Evolutionary conservation across 2,888 invertebrate species (phyloP), one percentile per base, ranked within the genome.

Genomic region (Scaptomyza flava): DNA sequence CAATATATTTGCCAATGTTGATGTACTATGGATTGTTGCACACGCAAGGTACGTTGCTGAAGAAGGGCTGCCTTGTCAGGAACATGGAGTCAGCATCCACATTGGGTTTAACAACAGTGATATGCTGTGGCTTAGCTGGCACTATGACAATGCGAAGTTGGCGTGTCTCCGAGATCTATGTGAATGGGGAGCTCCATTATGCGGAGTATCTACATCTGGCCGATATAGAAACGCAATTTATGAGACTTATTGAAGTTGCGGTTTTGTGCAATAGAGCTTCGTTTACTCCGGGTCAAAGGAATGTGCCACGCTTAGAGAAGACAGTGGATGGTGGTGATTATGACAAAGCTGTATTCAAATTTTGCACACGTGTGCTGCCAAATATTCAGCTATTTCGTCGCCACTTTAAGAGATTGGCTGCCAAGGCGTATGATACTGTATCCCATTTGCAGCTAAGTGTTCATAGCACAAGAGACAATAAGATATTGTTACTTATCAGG

Each of bases 191-290:
- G 0, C 30, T 86, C 0, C 0, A 38, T 0, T 3, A 0, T 0
- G 38, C 31, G 0, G 14, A 64, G 0, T 0, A 17, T 0, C 0
- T 48, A 1, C 6, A 50, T 6, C 0, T 0, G 0, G 2, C 3
- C 1, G 5, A 30, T 0, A 0, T 27, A 2, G 54, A 46, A 0
- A 38, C 50, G 0, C 41, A 41, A 0, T 51, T 79, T 0, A 3
- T 60, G 2, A 47, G 69, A 5, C 51, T 87, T 0, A 47, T 82
- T 2, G 45, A 20, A 0, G 54, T 57, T 2, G 57, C 81, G 4
- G 41, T 83, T 1, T 46, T 83, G 2, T 83, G 88, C 56, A 87
- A 75, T 42, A 52, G 73, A 31, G 86, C 83, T 0, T 1, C 12
- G 6, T 20, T 62, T 1, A 45, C 36, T 33, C 45, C 52, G 0